Percentiles rank a stretch among this genome's conserved stretches.
These are phyloP conservation scores for Pagetopsis macropterus DNA, from an alignment of 2,797 vertebrate species.

Conservation along the genomic window DNA sequence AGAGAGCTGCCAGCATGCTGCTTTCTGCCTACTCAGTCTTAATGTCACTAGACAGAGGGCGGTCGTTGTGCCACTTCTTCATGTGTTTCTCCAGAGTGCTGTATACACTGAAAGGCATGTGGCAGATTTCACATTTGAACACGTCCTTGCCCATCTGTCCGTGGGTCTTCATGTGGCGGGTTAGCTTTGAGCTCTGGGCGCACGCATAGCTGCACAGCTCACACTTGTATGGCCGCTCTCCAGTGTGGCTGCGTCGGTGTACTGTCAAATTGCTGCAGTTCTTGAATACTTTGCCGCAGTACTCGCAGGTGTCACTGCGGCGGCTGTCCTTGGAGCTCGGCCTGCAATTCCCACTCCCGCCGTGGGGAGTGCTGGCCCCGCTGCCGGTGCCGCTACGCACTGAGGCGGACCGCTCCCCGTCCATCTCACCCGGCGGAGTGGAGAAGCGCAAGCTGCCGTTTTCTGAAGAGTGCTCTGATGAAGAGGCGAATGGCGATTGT, in stretches of 20 bases:
- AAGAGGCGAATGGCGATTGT: constrained; percentile 99
- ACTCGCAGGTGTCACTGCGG: constrained; percentile 98
- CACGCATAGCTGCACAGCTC: constrained; percentile 99
- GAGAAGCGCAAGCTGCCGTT: constrained; percentile 98
- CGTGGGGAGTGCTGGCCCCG: constrained; percentile 97
- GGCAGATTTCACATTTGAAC: constrained; percentile 99
- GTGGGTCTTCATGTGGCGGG: constrained; percentile 99
- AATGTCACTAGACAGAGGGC: constrained; percentile 97
- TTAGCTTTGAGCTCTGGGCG: constrained; percentile 99
- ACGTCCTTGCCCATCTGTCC: constrained; percentile 99
- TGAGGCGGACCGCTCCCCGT: constrained; percentile 89
- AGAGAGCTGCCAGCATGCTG: constrained; percentile 79
- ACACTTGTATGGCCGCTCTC: constrained; percentile 98
- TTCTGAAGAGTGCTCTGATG: constrained; percentile 97
- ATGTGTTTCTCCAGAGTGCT: constrained; percentile 99
- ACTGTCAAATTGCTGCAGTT: constrained; percentile 99
- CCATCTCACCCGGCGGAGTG: constrained; percentile 95
- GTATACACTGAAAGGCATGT: constrained; percentile 99
- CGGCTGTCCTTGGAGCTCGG: constrained; percentile 97
- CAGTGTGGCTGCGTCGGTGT: constrained; percentile 98
- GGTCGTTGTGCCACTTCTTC: constrained; percentile 99
- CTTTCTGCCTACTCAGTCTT: constrained; percentile 95
- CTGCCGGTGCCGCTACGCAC: constrained; percentile 97
- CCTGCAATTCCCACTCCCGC: constrained; percentile 88
- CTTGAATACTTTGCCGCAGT: constrained; percentile 98